phyloP scores from a whole-genome alignment of 2,888 invertebrate species.

The Coenonympha arcania region DNA sequence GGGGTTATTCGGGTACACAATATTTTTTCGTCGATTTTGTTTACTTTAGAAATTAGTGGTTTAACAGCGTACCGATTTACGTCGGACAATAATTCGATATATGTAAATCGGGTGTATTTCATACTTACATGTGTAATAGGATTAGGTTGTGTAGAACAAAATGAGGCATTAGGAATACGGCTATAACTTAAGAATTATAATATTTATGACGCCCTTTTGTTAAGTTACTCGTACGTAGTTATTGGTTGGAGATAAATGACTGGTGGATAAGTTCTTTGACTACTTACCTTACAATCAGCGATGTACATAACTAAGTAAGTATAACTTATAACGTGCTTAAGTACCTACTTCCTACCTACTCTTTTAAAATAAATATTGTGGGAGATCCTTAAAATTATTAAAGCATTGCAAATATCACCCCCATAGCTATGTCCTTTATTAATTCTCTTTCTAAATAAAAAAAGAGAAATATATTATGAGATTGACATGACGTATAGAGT shows the following conservation, averaged over 20 bases:
- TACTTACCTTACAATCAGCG: too few relatives aligned
- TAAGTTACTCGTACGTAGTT: not conserved
- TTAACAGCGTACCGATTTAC: conserved; percentile 55
- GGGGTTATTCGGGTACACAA: conserved; percentile 37
- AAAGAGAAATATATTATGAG: too few relatives aligned
- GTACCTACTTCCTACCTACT: too few relatives aligned
- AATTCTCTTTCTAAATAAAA: too few relatives aligned
- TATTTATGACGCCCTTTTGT: conserved; percentile 9
- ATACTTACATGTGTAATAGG: conserved; percentile 32
- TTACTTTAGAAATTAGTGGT: conserved; percentile 70
- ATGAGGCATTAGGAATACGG: conserved; percentile 9
- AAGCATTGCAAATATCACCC: too few relatives aligned
- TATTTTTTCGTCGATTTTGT: conserved; percentile 66
- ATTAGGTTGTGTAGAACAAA: conserved; percentile 30
- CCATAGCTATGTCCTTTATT: too few relatives aligned
- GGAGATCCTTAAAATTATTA: too few relatives aligned
- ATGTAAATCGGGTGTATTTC: conserved; percentile 44
- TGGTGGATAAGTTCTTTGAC: not conserved
- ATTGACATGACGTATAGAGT: too few relatives aligned
- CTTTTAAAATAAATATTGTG: too few relatives aligned
- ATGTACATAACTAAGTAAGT: too few relatives aligned
- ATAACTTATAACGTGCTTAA: too few relatives aligned
- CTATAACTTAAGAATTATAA: conserved; percentile 17
- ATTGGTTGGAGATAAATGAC: not conserved
- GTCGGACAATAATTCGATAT: conserved; percentile 55